Conservation (phyloP, 2,113 vertebrate species). For the Crotalus viridis region DNA sequence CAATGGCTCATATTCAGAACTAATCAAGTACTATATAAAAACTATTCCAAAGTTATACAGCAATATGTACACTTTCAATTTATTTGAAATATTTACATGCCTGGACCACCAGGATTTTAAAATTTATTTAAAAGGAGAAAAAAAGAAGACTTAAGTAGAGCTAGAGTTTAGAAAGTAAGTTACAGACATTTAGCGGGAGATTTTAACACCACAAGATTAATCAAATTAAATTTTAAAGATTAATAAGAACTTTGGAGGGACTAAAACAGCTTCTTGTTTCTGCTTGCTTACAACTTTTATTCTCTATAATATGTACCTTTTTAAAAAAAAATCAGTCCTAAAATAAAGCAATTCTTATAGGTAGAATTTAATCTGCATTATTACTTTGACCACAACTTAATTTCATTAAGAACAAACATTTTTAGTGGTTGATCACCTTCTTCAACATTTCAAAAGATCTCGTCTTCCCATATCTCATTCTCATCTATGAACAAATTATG, state of each 20-base stretch:
- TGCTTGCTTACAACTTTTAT: background rate
- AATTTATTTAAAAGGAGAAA: background rate
- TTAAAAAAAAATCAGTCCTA: background rate
- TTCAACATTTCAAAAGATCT: background rate
- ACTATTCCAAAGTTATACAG: background rate
- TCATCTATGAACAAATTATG: background rate
- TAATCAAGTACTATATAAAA: background rate
- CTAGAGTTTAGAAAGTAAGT: background rate
- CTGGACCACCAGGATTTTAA: background rate
- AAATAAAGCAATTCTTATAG: background rate
- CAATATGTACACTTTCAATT: background rate
- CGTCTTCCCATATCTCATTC: background rate
- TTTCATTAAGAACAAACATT: background rate
- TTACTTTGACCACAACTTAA: background rate
- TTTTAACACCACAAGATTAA: background rate
- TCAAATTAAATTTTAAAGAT: background rate
- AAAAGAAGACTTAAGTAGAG: background rate
- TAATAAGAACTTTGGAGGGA: background rate
- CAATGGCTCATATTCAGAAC: background rate
- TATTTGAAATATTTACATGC: background rate
- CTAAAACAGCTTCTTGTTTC: background rate
- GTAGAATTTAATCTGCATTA: background rate
- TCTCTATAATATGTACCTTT: no score
- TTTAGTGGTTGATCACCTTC: background rate
- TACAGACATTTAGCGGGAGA: background rate